Conservation (phyloP, 2,113 vertebrate species). For the Sylvia atricapilla region DNA sequence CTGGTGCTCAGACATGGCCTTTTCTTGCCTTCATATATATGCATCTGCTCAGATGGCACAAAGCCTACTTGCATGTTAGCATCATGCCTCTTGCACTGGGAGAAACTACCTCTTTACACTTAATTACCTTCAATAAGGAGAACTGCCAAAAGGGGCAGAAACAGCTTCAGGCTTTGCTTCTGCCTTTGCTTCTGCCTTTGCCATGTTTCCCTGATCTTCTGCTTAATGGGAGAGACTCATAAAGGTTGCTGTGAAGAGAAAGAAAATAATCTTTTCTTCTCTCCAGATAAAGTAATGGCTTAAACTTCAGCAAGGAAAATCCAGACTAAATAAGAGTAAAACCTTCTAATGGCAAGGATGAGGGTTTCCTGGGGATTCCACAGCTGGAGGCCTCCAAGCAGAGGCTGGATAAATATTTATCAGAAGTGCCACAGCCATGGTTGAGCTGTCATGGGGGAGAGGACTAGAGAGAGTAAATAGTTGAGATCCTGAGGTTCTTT, state of each 20-base stretch:
- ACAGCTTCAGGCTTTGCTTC: background rate
- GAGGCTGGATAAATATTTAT: constrained; percentile 37
- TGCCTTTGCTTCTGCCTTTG: background rate
- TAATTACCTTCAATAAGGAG: background rate
- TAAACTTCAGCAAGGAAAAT: constrained; percentile 1
- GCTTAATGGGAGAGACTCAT: background rate
- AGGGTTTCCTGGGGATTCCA: background rate
- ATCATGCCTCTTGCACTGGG: background rate
- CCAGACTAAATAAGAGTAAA: background rate
- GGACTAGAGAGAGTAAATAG: background rate
- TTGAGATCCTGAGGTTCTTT: background rate
- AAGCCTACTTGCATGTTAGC: background rate
- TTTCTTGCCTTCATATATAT: background rate
- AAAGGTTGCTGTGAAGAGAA: background rate
- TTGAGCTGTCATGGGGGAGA: background rate
- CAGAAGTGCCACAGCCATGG: background rate
- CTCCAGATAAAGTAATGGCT: background rate
- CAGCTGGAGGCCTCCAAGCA: constrained; percentile 6
- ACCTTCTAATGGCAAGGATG: background rate
- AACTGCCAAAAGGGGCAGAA: background rate
- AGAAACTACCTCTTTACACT: background rate
- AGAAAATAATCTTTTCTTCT: background rate
- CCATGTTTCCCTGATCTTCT: background rate
- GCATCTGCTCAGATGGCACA: background rate
- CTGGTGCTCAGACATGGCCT: background rate